phyloP scores from a whole-genome alignment of 1,140 invertebrate species.

The Drosophila lacertosa region DNA sequence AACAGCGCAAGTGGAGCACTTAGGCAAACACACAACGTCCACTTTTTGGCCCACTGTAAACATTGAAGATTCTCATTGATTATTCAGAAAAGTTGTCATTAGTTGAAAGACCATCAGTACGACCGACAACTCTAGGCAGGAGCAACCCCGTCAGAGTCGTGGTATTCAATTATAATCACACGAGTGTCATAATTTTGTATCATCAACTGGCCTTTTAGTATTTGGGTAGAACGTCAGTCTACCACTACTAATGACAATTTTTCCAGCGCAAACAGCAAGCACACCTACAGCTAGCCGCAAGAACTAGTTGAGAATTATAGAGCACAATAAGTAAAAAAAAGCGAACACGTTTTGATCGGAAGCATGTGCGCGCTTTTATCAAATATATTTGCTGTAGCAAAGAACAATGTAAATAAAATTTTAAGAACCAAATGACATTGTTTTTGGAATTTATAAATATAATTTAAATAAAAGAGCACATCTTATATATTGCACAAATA shows the following conservation, averaged over 20 bases:
- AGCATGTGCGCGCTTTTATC: neutral
- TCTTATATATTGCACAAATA: neutral
- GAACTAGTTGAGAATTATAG: constrained; percentile 61
- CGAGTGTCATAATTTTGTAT: constrained; percentile 75
- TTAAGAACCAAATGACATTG: neutral
- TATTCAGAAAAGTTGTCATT: constrained; percentile 55
- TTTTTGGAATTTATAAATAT: too few relatives aligned
- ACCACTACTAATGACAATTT: constrained; percentile 82
- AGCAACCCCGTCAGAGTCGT: constrained; percentile 83
- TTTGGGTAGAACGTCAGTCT: constrained; percentile 84
- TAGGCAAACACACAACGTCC: neutral
- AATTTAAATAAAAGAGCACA: neutral
- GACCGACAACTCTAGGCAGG: constrained; percentile 81
- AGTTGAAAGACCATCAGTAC: constrained; percentile 80
- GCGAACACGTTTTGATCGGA: constrained; percentile 27
- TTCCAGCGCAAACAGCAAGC: neutral
- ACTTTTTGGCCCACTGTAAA: neutral
- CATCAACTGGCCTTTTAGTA: constrained; percentile 83
- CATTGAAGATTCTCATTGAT: constrained; percentile 34
- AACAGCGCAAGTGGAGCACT: constrained; percentile 7
- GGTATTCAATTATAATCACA: constrained; percentile 82
- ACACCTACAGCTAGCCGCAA: neutral
- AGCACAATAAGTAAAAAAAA: constrained; percentile 30
- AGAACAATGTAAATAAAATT: neutral
- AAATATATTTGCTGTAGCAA: neutral